Evolutionary conservation across 2,888 invertebrate genomes (phyloP).

Genomic region (Dryobota labecula): DNA sequence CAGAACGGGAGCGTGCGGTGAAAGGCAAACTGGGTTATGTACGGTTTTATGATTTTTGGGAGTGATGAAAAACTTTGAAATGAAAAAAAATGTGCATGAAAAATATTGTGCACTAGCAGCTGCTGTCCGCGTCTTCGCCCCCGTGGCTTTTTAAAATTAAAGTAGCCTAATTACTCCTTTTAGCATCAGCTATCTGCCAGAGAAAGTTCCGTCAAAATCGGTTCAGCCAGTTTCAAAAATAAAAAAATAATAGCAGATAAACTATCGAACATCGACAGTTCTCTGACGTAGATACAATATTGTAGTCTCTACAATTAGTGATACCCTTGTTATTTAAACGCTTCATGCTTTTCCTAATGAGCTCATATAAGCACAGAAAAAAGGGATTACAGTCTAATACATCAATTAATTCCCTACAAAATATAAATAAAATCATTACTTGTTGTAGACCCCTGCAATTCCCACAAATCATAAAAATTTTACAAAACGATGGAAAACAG

Average conservation of each 20-base stretch:
- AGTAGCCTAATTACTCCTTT: no score
- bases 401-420: slow-evolving; percentile 15
- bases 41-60: neutral
- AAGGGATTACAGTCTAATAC: slow-evolving; percentile 6
- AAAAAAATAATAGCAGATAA: no score
- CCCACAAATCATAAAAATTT: slow-evolving; percentile 44
- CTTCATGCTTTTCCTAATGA: slow-evolving; percentile 27
- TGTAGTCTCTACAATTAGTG: neutral
- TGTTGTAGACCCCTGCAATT: slow-evolving; percentile 8
- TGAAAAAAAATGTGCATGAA: neutral
- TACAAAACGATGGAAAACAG: slow-evolving; percentile 33
- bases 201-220: no score
- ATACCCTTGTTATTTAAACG: slow-evolving; percentile 5
- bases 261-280: neutral
- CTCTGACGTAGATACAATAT: neutral
- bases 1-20: slow-evolving; percentile 69
- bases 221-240: no score
- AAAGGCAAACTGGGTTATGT: slow-evolving; percentile 51
- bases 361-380: slow-evolving; percentile 7
- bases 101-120: no score
- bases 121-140: no score
- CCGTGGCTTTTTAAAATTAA: no score
- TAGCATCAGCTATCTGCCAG: no score
- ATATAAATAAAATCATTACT: slow-evolving; percentile 13
- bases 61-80: neutral